These are phyloP conservation scores for Drosophila pseudoananassae DNA, from an alignment of 1,140 invertebrate genomes.

Conservation along the genomic window DNA sequence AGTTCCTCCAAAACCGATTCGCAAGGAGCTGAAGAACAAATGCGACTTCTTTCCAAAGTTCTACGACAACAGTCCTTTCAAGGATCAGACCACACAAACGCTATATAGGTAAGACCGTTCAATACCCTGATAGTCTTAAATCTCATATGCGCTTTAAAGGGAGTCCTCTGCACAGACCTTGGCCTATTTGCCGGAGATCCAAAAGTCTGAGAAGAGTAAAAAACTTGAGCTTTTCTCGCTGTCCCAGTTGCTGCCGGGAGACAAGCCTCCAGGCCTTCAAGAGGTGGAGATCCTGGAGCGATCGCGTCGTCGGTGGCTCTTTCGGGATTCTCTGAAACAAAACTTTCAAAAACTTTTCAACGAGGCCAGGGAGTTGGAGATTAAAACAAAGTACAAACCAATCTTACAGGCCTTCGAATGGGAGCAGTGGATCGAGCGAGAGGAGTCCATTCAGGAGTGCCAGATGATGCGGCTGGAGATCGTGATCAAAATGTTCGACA, in stretches of 20 bases:
- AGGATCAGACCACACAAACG: constrained; percentile 73
- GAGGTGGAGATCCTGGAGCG: constrained; percentile 79
- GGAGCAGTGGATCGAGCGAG: constrained; percentile 80
- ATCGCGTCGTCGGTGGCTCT: constrained; percentile 71
- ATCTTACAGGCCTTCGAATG: constrained; percentile 80
- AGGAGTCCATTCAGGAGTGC: constrained; percentile 86
- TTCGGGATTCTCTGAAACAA: constrained; percentile 57
- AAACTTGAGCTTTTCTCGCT: constrained; percentile 69
- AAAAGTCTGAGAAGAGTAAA: constrained; percentile 63
- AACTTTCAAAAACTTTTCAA: constrained; percentile 46
- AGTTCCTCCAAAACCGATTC: constrained; percentile 18
- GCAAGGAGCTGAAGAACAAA: constrained; percentile 55
- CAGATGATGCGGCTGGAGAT: constrained; percentile 86
- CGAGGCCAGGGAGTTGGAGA: constrained; percentile 25
- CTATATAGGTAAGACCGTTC: constrained; percentile 58
- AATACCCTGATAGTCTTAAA: no score
- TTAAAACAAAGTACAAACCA: constrained; percentile 41
- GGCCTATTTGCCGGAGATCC: constrained; percentile 87
- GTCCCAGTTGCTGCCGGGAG: constrained; percentile 54
- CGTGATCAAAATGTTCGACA: constrained; percentile 84
- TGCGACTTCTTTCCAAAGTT: constrained; percentile 59
- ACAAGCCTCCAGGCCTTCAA: constrained; percentile 68
- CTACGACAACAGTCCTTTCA: constrained; percentile 47
- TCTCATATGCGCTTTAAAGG: constrained; percentile 26
- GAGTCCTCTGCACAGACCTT: constrained; percentile 91